These are phyloP conservation scores for Gyrodactylus salaris DNA, from an alignment of 1,140 invertebrate genomes.

Conservation along the genomic window DNA sequence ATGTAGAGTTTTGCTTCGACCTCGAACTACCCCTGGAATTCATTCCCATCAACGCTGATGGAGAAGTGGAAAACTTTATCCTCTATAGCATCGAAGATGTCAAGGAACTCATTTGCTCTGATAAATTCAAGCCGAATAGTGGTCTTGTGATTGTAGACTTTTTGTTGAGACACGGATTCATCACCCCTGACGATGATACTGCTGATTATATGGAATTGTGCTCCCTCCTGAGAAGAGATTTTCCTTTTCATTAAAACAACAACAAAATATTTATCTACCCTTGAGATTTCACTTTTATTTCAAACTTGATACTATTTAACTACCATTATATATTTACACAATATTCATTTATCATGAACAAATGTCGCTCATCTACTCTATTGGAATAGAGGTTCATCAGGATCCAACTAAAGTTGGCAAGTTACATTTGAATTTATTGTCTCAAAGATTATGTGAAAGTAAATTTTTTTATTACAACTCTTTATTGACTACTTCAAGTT, in stretches of 20 bases:
- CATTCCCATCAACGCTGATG: conserved; percentile 50
- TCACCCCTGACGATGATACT: conserved; percentile 54
- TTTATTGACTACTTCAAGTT: too few species aligned
- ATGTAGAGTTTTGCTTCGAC: conserved; percentile 74
- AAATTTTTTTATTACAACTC: too few species aligned
- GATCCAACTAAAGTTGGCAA: too few species aligned
- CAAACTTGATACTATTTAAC: too few species aligned
- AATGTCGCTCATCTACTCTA: too few species aligned
- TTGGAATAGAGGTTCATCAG: too few species aligned
- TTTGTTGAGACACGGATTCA: conserved; percentile 48
- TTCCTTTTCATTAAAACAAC: neutral
- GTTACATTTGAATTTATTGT: too few species aligned
- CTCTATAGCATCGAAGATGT: conserved; percentile 14
- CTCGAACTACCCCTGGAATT: conserved; percentile 56
- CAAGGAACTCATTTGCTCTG: conserved; percentile 37
- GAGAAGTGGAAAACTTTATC: conserved; percentile 60
- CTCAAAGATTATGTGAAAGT: too few species aligned
- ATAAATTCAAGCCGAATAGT: conserved; percentile 62
- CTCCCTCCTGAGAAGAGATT: neutral
- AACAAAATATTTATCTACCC: too few species aligned
- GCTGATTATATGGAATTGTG: neutral
- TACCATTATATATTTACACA: too few species aligned
- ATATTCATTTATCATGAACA: too few species aligned
- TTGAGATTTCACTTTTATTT: too few species aligned
- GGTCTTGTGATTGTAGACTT: conserved; percentile 58